Base-by-base conservation (phyloP, 2,113 vertebrate species). In the Acrocephalus arundinaceus region DNA sequence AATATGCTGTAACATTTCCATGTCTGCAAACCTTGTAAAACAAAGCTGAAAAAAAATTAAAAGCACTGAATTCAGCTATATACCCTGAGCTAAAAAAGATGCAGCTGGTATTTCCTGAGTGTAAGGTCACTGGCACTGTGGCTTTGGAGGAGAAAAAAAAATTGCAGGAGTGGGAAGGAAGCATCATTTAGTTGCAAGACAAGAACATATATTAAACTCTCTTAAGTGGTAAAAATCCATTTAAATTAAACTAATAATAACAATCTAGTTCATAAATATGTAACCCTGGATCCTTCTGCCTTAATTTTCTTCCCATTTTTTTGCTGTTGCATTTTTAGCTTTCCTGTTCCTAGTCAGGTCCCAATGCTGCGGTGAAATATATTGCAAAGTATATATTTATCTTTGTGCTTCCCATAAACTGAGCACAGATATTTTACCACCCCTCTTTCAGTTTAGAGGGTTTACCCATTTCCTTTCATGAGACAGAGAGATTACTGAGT, bases 41-140 rank as follows among this genome's bases (percentile, higher is more conserved):
- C 55, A 94, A 84, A 89, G 65, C 45, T 43, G 35, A 51, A 74
- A 68, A 72, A 70, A 58, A 51, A 18, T 24, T 37, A 89, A 45
- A 46, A 87, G 48, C 61, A 27, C 74, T 51, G 65, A 67, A 78
- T 59, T 59, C 35, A 65, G 35, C 48, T 75, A 2, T 67, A 59
- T 75, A 52, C 62, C 76, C 41, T 6, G 49, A 23, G 71, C 54
- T 73, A 35, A 72, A 85, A 92, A 31, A 73, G 30, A 45, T 63
- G 86, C 49, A 41, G 89, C 54, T 92, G 83, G 21, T 80, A 70
- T 88, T 90, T 82, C 67, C 91, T 90, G 63, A 76, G 46, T n/a
- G 15, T 48, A 61, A 91, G 70, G 78, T 89, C 90, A 87, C 15
- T 43, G 39, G 43, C 39, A 24, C 25, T 24, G 57, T 27, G 57